phyloP scores from a whole-genome alignment of 1,140 invertebrate genomes.

The Drosophila virilis region DNA sequence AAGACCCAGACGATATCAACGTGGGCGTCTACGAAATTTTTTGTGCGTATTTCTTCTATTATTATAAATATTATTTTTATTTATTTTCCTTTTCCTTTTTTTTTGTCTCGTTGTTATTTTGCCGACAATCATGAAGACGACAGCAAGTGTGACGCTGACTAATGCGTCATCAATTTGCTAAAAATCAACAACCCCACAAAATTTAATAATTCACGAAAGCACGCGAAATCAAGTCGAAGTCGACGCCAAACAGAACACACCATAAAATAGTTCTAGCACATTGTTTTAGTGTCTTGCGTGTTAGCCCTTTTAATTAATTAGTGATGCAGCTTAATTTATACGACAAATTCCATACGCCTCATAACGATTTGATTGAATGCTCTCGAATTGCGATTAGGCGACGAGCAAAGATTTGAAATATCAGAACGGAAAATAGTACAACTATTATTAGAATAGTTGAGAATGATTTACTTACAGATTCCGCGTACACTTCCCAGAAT shows the following conservation, averaged over 20 bases:
- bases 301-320: slow-evolving; percentile 36
- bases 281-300: slow-evolving; percentile 28
- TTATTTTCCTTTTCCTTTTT: background rate
- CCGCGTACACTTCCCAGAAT: too few species aligned
- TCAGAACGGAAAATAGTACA: background rate
- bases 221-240: slow-evolving; percentile 7
- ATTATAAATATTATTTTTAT: background rate
- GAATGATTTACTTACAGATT: background rate
- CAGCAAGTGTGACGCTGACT: slow-evolving; percentile 27
- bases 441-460: background rate
- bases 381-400: slow-evolving; percentile 16
- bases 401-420: slow-evolving; percentile 9
- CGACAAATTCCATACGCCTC: slow-evolving; percentile 9
- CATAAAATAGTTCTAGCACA: slow-evolving; percentile 15
- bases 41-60: slow-evolving; percentile 5
- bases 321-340: slow-evolving; percentile 36
- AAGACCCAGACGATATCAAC: slow-evolving; percentile 2
- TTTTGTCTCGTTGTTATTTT: background rate
- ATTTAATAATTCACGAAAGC: slow-evolving; percentile 24
- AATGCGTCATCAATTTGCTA: slow-evolving; percentile 36
- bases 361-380: slow-evolving; percentile 16
- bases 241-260: background rate
- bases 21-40: slow-evolving; percentile 22
- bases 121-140: slow-evolving; percentile 17
- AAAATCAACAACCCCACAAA: slow-evolving; percentile 10